Conservation (phyloP, 2,797 vertebrate genomes). For the Microctenopoma steveboyesi region DNA sequence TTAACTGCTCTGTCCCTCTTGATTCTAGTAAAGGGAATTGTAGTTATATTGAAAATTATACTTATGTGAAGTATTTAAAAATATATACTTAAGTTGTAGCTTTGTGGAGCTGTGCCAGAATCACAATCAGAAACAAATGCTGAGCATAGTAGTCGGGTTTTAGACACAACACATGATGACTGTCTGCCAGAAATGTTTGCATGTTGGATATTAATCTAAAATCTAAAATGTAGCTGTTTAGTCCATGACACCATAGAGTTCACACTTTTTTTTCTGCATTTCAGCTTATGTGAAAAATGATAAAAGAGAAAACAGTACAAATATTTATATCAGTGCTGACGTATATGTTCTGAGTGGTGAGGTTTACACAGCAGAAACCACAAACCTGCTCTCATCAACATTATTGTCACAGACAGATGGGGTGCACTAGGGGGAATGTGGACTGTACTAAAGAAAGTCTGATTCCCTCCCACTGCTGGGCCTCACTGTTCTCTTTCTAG, state of each 20-base stretch:
- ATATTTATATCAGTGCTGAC: conserved; percentile 24
- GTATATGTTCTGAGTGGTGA: conserved; percentile 54
- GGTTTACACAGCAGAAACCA: conserved; percentile 69
- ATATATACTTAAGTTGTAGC: no score
- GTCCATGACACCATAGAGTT: background rate
- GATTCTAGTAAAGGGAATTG: no score
- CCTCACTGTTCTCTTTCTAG: conserved; percentile 66
- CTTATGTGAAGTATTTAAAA: no score
- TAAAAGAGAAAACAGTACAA: background rate
- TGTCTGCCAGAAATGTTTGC: no score
- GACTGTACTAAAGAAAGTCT: conserved; percentile 55
- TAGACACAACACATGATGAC: no score
- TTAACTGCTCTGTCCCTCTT: no score
- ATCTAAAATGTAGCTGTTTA: no score
- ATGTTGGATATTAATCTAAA: no score
- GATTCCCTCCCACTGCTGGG: conserved; percentile 64
- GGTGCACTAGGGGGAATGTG: conserved; percentile 55
- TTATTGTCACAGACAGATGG: conserved; percentile 75
- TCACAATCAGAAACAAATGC: no score
- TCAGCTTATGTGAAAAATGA: background rate
- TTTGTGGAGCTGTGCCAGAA: no score
- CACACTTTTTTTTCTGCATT: conserved; percentile 1
- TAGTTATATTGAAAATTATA: no score
- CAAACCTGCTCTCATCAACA: conserved; percentile 64
- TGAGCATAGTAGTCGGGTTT: no score